A percentile compares a stretch with the other conserved stretches of the same genome.
Conservation (phyloP, 1,140 invertebrate genomes). For the Matsumurasca onukii region DNA sequence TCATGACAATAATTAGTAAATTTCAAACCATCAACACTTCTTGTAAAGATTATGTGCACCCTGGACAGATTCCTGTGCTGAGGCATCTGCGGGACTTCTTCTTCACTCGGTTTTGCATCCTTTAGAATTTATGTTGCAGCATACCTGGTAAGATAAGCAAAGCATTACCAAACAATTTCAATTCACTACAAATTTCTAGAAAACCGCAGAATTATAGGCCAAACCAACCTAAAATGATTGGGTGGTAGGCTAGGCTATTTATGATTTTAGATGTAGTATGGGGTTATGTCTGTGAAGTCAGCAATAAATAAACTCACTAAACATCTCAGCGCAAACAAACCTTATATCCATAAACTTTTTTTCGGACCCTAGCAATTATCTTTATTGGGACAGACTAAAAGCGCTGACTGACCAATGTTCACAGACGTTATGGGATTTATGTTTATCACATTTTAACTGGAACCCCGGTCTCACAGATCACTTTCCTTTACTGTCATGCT, state of each 20-base stretch:
- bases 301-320: too few relatives aligned
- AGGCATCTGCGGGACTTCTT: conserved; percentile 64
- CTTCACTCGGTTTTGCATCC: conserved; percentile 61
- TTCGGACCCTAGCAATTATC: too few relatives aligned
- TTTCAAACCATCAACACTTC: conserved; percentile 50
- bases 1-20: conserved; percentile 41
- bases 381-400: too few relatives aligned
- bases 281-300: too few relatives aligned
- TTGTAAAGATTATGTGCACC: conserved; percentile 76
- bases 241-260: not conserved
- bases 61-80: conserved; percentile 71
- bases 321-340: not conserved
- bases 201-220: not conserved
- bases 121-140: conserved; percentile 74
- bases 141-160: conserved; percentile 71
- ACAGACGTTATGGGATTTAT: too few relatives aligned
- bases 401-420: too few relatives aligned
- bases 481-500: too few relatives aligned
- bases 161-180: conserved; percentile 25
- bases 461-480: too few relatives aligned
- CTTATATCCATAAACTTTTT: not conserved
- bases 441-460: too few relatives aligned
- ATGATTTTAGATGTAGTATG: not conserved
- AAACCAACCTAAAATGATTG: not conserved
- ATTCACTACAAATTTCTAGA: not conserved